phyloP scores from a whole-genome alignment of 2,797 vertebrate species.

The Kryptopterus vitreolus region DNA sequence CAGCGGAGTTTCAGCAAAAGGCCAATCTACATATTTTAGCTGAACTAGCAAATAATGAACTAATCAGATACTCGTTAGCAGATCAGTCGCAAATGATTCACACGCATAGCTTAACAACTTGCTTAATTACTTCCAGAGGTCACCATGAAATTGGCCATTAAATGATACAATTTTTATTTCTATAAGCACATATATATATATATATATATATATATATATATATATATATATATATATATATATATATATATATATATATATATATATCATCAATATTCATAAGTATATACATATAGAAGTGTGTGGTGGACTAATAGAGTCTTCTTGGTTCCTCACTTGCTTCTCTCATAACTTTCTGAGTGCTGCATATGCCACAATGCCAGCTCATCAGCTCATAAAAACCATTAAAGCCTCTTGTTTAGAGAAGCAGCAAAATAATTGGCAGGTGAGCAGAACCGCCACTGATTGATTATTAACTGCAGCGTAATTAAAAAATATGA shows the following conservation, averaged over 20 bases:
- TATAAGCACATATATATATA: too few relatives aligned
- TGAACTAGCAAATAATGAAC: not conserved
- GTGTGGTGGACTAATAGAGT: not conserved
- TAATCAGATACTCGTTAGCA: slow-evolving; percentile 1
- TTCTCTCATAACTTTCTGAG: not conserved
- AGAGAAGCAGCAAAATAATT: not conserved
- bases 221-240: too few relatives aligned
- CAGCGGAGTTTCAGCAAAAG: slow-evolving; percentile 28
- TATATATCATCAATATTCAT: too few relatives aligned
- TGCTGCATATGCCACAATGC: not conserved
- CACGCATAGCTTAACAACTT: slow-evolving; percentile 11
- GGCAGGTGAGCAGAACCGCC: not conserved
- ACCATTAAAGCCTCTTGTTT: not conserved
- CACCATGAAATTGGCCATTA: not conserved
- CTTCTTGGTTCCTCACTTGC: not conserved
- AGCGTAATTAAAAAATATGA: not conserved
- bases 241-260: too few relatives aligned
- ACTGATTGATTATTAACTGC: not conserved
- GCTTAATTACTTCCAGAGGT: not conserved
- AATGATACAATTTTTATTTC: not conserved
- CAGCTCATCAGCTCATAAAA: not conserved
- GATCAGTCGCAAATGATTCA: not conserved
- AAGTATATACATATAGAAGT: not conserved
- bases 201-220: too few relatives aligned
- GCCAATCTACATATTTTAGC: slow-evolving; percentile 6